Evolutionary conservation across 2,888 invertebrate genomes (phyloP).

Genomic region (Nomada goodeniana): DNA sequence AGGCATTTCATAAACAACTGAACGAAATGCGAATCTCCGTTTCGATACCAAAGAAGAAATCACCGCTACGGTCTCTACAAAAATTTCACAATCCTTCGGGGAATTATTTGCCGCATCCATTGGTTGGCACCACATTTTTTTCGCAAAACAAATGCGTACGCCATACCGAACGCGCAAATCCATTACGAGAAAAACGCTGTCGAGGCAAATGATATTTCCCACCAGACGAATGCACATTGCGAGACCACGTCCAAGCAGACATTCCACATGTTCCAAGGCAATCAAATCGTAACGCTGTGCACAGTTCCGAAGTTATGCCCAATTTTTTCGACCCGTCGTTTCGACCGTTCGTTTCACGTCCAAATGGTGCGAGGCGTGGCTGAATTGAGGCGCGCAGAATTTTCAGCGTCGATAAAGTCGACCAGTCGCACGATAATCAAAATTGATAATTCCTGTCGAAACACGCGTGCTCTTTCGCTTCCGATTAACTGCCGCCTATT

Average conservation of each 20-base stretch:
- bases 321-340: constrained; percentile 21
- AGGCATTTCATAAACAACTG: too few relatives aligned
- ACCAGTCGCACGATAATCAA: constrained; percentile 37
- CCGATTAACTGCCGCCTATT: neutral
- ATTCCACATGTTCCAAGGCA: constrained; percentile 14
- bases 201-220: neutral
- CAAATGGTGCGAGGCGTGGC: constrained; percentile 34
- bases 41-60: too few relatives aligned
- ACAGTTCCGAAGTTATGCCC: constrained; percentile 7
- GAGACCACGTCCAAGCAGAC: neutral
- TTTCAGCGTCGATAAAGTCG: constrained; percentile 49
- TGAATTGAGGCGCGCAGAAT: constrained; percentile 55
- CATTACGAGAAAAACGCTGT: too few relatives aligned
- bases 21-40: too few relatives aligned
- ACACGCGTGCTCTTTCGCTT: neutral
- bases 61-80: too few relatives aligned
- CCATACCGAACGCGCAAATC: too few relatives aligned
- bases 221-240: neutral
- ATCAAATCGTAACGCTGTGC: constrained; percentile 35
- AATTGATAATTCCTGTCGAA: constrained; percentile 46
- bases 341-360: constrained; percentile 20
- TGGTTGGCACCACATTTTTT: too few relatives aligned
- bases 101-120: too few relatives aligned
- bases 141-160: too few relatives aligned
- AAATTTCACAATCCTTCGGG: too few relatives aligned